A percentile compares a stretch with the other conserved stretches of the same genome.
These are phyloP conservation scores for Mantis religiosa DNA, from an alignment of 2,888 invertebrate species.

Conservation along the genomic window DNA sequence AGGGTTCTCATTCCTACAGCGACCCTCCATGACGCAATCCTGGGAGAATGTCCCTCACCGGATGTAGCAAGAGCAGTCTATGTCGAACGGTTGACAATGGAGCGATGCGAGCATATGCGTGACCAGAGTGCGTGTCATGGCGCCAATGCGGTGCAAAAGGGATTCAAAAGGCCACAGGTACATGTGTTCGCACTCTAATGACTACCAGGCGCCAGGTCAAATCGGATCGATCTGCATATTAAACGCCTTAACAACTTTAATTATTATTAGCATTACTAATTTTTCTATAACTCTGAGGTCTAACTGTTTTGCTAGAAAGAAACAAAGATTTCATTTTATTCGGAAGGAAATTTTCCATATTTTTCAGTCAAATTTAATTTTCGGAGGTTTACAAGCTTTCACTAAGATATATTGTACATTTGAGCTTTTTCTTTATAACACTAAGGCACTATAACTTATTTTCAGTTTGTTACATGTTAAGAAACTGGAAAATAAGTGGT, in stretches of 20 bases:
- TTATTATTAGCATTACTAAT: no score
- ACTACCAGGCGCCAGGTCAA: neutral
- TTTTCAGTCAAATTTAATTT: no score
- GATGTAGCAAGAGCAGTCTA: conserved; percentile 5
- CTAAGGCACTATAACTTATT: no score
- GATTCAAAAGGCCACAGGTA: neutral
- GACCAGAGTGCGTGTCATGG: neutral
- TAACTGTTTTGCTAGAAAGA: no score
- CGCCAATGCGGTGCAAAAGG: neutral
- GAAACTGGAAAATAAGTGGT: no score
- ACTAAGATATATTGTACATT: no score
- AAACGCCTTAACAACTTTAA: neutral
- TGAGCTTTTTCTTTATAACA: no score
- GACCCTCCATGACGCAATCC: neutral
- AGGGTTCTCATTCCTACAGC: neutral
- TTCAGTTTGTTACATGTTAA: no score
- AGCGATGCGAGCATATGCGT: neutral
- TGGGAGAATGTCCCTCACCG: neutral
- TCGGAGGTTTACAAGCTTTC: no score
- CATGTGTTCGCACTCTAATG: neutral
- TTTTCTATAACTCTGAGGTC: no score
- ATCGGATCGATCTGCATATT: neutral
- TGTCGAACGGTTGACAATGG: conserved; percentile 1
- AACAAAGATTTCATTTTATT: no score
- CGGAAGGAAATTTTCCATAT: no score